phyloP scores from a whole-genome alignment of 2,113 vertebrate genomes.

The Elachura formosa region DNA sequence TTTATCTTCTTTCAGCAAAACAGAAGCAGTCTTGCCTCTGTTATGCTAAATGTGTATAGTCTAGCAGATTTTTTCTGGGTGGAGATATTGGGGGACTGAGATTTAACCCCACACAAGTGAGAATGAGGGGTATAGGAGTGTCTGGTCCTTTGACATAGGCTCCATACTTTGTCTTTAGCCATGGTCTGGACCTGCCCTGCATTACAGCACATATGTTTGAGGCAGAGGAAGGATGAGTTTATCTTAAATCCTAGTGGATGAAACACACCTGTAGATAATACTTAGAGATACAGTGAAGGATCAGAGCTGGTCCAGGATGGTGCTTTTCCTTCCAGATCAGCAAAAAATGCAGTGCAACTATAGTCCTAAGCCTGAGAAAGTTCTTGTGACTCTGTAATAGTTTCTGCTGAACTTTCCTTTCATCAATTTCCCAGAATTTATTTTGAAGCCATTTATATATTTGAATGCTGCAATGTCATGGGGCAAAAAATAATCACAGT shows the following conservation, averaged over 20 bases:
- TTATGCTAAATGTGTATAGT: too few relatives aligned
- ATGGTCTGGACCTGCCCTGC: background rate
- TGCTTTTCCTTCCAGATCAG: background rate
- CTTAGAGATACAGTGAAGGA: background rate
- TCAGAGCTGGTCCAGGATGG: background rate
- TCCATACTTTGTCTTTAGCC: background rate
- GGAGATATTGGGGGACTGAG: background rate
- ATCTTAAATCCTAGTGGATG: too few relatives aligned
- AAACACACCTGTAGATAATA: background rate
- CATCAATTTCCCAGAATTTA: background rate
- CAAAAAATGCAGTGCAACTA: background rate
- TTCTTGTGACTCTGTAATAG: background rate
- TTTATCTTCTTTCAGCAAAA: background rate
- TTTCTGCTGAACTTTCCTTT: background rate
- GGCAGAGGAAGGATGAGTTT: background rate
- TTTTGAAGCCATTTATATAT: background rate
- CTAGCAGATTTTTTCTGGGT: background rate
- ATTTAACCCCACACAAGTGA: background rate
- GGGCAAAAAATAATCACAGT: background rate
- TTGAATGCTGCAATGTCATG: background rate
- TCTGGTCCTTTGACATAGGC: background rate
- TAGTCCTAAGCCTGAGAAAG: background rate
- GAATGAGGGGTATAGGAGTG: fast-evolving
- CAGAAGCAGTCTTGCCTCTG: background rate
- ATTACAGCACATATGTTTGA: background rate